These are phyloP conservation scores for Thereva unica DNA, from an alignment of 2,888 invertebrate genomes.

Conservation along the genomic window DNA sequence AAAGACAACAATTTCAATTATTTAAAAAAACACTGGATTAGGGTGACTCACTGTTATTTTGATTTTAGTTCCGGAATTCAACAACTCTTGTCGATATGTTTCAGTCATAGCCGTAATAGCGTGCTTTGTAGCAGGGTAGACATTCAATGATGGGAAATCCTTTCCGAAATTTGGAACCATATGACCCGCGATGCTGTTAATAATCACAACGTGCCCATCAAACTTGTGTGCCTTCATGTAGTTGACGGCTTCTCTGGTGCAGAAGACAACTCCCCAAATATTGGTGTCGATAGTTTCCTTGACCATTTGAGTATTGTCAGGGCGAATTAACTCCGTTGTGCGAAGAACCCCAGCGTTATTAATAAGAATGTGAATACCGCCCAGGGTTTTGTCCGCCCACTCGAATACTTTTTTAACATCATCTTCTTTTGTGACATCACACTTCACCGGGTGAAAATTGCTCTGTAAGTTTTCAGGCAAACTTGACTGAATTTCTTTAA, in stretches of 20 bases:
- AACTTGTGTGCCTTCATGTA: conserved; percentile 58
- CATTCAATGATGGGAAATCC: conserved; percentile 50
- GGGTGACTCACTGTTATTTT: conserved; percentile 49
- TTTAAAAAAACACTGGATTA: neutral
- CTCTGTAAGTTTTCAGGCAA: conserved; percentile 49
- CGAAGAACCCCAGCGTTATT: conserved; percentile 61
- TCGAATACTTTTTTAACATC: conserved; percentile 61
- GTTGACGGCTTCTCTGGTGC: conserved; percentile 59
- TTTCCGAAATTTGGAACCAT: conserved; percentile 47
- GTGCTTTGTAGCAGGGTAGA: conserved; percentile 54
- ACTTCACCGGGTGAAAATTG: conserved; percentile 55
- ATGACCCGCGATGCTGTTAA: conserved; percentile 56
- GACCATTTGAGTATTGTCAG: conserved; percentile 47
- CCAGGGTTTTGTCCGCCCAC: conserved; percentile 59
- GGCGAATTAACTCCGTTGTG: conserved; percentile 13
- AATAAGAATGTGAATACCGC: conserved; percentile 63
- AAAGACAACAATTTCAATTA: neutral
- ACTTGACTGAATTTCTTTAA: conserved; percentile 49
- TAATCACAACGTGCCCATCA: conserved; percentile 61
- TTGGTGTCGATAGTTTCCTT: conserved; percentile 58
- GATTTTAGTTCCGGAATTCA: conserved; percentile 45
- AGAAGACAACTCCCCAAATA: conserved; percentile 57
- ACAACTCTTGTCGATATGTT: conserved; percentile 54
- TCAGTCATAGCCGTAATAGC: conserved; percentile 55
- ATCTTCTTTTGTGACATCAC: conserved; percentile 62